These are phyloP conservation scores for Psittacula derbiana DNA, from an alignment of 2,797 vertebrate species.

Conservation along the genomic window DNA sequence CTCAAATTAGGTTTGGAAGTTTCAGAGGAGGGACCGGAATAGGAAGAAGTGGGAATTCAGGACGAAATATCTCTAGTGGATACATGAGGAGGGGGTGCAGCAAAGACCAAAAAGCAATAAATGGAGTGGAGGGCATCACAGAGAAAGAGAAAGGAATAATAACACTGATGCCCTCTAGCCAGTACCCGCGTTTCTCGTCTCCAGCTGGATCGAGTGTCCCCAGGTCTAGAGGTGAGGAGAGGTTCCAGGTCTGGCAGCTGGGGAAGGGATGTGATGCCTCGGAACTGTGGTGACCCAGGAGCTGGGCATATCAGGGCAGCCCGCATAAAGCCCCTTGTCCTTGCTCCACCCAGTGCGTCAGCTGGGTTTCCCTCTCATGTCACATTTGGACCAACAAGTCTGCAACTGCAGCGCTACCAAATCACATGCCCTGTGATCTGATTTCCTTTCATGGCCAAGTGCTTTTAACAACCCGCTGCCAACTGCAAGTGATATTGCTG, in stretches of 20 bases:
- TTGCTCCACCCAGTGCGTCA: fast-evolving
- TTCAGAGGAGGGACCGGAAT: neutral
- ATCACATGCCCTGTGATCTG: neutral
- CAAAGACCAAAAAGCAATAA: neutral
- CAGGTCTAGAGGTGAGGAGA: neutral
- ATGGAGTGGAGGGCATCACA: neutral
- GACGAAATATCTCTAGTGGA: neutral
- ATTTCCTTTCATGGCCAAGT: slow-evolving; percentile 65
- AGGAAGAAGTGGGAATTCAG: neutral
- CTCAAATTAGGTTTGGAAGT: neutral
- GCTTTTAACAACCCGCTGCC: slow-evolving; percentile 23
- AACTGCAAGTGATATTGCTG: neutral
- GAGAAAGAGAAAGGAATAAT: neutral
- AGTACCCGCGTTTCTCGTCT: neutral
- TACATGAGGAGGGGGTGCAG: neutral
- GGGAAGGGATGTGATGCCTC: fast-evolving
- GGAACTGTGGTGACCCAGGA: fast-evolving
- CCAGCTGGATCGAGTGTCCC: neutral
- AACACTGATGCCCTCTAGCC: neutral
- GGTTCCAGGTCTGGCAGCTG: neutral
- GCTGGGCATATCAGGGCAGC: neutral
- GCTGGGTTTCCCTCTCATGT: neutral
- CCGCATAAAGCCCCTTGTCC: fast-evolving
- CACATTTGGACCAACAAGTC: neutral
- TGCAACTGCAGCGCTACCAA: neutral